Evolutionary conservation across 2,113 vertebrate species (phyloP), one percentile per base, ranked within the genome.

Genomic region (Lophura nycthemera): DNA sequence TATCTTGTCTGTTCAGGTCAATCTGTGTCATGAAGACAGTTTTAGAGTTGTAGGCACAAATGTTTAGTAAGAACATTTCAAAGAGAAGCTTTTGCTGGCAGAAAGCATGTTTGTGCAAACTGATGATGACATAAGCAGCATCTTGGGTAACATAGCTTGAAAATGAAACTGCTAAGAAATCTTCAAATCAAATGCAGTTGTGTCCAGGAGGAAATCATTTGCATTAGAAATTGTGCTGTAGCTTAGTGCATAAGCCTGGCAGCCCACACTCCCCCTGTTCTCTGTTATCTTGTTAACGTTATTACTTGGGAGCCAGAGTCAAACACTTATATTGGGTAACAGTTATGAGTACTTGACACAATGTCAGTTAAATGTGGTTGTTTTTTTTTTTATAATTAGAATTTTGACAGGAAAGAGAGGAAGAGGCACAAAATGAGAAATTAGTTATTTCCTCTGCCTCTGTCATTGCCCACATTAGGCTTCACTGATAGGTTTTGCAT

Each of bases 361-460:
- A 86, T 88, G 91, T 94, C 94, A 91, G 94, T 78, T 86, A 95
- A 92, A 92, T 88, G 83, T 47, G 18, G 83, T 95, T 93, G 83
- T 94, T 93, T 89, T 43, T 60, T 13, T 93, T 47, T 47, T n/a
- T 86, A 18, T 83, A 93, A 96, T 95, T 96, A 93, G 85, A 72
- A 89, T 88, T 96, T 92, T 96, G 57, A 91, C 88, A 95, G 93
- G 94, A 95, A 92, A 92, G 93, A 77, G 90, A 92, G 94, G 94
- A 95, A 92, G 89, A 95, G 69, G 73, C 93, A 91, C 87, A 95
- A 94, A 95, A 96, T 91, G 83, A 94, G 93, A 81, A 93, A 95
- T 94, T 88, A 90, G 90, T 71, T 90, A 74, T 96, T 95, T 96
- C 96, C 96, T 96, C 95, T 94, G 63, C 72, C 90, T 96, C 95